Conservation (phyloP, 1,140 invertebrate species). For the Kradibia gibbosae region DNA sequence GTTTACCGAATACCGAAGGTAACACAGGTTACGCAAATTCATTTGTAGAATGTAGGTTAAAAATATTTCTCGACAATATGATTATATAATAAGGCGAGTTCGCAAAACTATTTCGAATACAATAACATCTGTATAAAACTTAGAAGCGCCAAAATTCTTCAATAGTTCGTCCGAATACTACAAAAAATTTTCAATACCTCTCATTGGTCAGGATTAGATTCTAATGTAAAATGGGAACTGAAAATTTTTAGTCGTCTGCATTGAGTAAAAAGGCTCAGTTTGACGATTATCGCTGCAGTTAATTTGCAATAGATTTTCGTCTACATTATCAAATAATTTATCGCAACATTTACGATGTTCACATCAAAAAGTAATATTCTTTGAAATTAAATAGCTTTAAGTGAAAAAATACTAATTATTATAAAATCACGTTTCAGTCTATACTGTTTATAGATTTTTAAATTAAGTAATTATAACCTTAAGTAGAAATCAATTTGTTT, state of each 20-base stretch:
- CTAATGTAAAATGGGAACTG: too few relatives aligned
- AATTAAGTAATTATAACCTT: constrained; percentile 25
- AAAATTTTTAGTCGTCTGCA: constrained; percentile 23
- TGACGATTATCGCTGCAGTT: too few relatives aligned
- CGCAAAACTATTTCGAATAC: neutral
- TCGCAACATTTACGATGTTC: constrained; percentile 21
- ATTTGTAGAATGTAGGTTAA: neutral
- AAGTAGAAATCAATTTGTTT: neutral
- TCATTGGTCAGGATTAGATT: constrained; percentile 16
- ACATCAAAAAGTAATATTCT: constrained; percentile 13
- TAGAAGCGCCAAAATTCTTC: constrained; percentile 27
- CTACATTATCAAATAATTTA: neutral
- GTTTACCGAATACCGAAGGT: neutral
- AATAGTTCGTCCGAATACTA: neutral
- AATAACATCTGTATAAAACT: neutral
- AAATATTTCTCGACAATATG: neutral
- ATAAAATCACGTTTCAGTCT: neutral
- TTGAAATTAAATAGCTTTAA: neutral
- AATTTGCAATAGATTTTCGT: neutral
- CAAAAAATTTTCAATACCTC: neutral
- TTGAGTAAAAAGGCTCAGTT: neutral
- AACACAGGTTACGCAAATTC: neutral
- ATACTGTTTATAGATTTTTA: neutral
- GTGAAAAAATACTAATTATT: neutral
- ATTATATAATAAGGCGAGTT: neutral